Percentiles rank a stretch among this genome's conserved stretches.
Evolutionary conservation across 1,140 invertebrate genomes (phyloP).

Genomic region (Bacillus rossius): DNA sequence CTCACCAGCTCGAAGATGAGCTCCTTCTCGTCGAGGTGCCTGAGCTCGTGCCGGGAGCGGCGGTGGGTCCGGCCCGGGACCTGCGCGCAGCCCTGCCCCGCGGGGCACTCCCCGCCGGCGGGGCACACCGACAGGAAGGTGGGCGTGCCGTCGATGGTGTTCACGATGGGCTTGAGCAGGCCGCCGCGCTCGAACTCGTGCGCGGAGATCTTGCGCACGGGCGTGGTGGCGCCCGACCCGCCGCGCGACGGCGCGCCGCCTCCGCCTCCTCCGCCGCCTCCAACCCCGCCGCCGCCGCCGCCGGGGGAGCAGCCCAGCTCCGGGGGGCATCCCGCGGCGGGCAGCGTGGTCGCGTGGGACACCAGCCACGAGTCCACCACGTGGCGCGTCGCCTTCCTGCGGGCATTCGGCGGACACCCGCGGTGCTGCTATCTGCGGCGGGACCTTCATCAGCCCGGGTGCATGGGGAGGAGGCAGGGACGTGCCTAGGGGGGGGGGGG

Average conservation of each 20-base stretch:
- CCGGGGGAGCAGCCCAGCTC: conserved; percentile 58
- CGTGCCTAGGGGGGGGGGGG: no score
- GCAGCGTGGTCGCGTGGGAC: conserved; percentile 74
- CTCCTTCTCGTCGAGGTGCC: conserved; percentile 88
- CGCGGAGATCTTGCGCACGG: conserved; percentile 91
- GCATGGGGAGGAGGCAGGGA: no score
- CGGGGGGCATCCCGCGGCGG: conserved; percentile 44
- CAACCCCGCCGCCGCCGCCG: conserved; percentile 22
- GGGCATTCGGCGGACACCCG: conserved; percentile 32
- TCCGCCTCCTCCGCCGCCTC: conserved; percentile 4
- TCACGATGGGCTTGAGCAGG: conserved; percentile 84
- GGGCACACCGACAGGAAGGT: conserved; percentile 63
- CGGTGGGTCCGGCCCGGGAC: conserved; percentile 51
- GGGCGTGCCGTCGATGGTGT: conserved; percentile 80
- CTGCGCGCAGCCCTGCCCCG: background rate
- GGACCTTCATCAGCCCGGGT: no score
- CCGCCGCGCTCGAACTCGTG: conserved; percentile 93
- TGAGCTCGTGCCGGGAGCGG: conserved; percentile 73
- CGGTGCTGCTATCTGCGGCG: no score
- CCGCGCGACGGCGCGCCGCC: conserved; percentile 39
- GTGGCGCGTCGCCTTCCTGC: conserved; percentile 84
- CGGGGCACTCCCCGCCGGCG: background rate
- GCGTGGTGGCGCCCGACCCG: conserved; percentile 78
- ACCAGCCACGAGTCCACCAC: conserved; percentile 90
- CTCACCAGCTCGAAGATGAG: conserved; percentile 91